Evolutionary conservation across 2,113 vertebrate genomes (phyloP).

Genomic region (Seriola dumerili): DNA sequence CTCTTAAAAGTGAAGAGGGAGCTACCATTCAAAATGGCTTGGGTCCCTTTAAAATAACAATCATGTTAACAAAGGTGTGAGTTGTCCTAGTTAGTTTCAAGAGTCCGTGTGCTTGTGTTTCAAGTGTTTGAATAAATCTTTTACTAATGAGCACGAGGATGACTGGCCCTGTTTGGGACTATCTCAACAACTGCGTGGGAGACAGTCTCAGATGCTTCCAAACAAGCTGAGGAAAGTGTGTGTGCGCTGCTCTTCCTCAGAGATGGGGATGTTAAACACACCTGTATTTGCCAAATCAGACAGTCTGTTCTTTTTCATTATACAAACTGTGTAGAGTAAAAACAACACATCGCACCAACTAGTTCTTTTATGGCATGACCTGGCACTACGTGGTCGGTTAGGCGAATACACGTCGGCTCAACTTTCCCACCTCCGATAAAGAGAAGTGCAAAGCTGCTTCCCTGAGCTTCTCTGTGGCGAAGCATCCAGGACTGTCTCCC

Average conservation of each 20-base stretch:
- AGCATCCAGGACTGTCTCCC: conserved; percentile 32
- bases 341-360: no score
- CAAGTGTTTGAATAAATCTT: conserved; percentile 34
- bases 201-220: conserved; percentile 1
- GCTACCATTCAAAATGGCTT: conserved; percentile 72
- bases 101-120: conserved; percentile 41
- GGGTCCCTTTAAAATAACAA: conserved; percentile 79
- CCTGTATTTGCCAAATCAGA: neutral
- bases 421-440: neutral
- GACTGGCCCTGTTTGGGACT: conserved; percentile 30
- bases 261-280: neutral
- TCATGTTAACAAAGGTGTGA: conserved; percentile 61
- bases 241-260: neutral
- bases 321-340: no score
- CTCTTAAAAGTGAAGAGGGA: neutral
- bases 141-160: conserved; percentile 54
- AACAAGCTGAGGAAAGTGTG: neutral
- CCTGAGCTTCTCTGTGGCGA: conserved; percentile 9
- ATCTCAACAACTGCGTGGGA: conserved; percentile 31
- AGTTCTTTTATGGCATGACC: neutral
- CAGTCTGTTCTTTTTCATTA: no score
- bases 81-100: conserved; percentile 60
- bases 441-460: neutral
- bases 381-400: neutral
- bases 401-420: neutral